phyloP scores from a whole-genome alignment of 1,140 invertebrate genomes.

The Acromyrmex heyeri region DNA sequence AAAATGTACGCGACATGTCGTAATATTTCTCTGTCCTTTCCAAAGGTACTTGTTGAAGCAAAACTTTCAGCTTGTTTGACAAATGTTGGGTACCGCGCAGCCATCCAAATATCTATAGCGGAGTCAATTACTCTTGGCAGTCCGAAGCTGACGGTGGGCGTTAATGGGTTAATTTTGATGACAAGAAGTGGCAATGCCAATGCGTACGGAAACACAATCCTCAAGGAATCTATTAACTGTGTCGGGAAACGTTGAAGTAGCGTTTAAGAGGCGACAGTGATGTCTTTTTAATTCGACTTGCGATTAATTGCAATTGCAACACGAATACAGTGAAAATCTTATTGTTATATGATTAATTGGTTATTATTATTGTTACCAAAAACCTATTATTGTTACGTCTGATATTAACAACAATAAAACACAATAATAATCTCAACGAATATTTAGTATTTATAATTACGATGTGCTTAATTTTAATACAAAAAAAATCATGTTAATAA shows the following conservation, averaged over 20 bases:
- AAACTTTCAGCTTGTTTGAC: slow-evolving; percentile 67
- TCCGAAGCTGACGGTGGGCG: slow-evolving; percentile 68
- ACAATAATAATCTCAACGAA: not conserved
- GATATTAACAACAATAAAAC: not conserved
- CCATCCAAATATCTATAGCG: slow-evolving; percentile 74
- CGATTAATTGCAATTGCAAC: not conserved
- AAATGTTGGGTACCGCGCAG: slow-evolving; percentile 68
- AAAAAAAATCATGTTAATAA: not conserved
- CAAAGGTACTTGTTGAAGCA: slow-evolving; percentile 73
- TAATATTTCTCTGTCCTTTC: slow-evolving; percentile 74
- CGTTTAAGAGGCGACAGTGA: slow-evolving; percentile 1
- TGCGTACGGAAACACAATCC: slow-evolving; percentile 41
- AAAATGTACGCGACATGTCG: slow-evolving; percentile 63
- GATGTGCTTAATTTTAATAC: not conserved
- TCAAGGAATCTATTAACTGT: slow-evolving; percentile 57
- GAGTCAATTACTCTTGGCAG: slow-evolving; percentile 76
- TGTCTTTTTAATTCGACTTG: slow-evolving; percentile 36
- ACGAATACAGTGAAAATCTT: not conserved
- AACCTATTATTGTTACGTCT: not conserved
- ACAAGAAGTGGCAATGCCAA: slow-evolving; percentile 73
- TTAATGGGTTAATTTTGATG: slow-evolving; percentile 77
- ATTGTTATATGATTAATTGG: not conserved
- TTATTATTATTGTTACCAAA: too few relatives aligned
- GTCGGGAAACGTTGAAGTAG: slow-evolving; percentile 11
- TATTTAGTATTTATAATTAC: not conserved